Evolutionary conservation across 2,888 invertebrate genomes (phyloP).

Genomic region (Cosmorhoe ocellata): DNA sequence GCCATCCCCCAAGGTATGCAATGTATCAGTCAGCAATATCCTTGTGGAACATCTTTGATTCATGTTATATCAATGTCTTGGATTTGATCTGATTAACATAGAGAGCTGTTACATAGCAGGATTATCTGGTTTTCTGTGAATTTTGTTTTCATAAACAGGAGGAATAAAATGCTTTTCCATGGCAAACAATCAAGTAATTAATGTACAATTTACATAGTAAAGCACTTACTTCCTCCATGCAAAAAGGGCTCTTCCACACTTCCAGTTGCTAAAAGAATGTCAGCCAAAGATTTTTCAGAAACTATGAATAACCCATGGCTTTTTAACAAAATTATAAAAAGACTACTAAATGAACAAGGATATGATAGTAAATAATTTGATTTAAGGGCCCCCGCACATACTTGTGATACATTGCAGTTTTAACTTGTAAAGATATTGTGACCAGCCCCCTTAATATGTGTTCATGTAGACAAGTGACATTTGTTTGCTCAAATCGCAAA

Average conservation of each 20-base stretch:
- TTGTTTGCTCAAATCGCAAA: too few relatives aligned
- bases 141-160: not conserved
- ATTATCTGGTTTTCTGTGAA: not conserved
- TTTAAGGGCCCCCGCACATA: too few relatives aligned
- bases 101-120: too few relatives aligned
- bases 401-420: too few relatives aligned
- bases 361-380: not conserved
- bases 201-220: constrained; percentile 1
- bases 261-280: constrained; percentile 41
- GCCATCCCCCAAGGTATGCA: too few relatives aligned
- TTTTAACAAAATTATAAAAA: constrained; percentile 8
- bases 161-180: constrained; percentile 10
- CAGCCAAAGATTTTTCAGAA: constrained; percentile 69
- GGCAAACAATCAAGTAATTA: not conserved
- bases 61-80: constrained; percentile 36
- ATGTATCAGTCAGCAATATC: not conserved
- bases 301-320: constrained; percentile 71
- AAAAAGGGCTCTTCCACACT: constrained; percentile 52
- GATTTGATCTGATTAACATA: constrained; percentile 42
- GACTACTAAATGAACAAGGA: too few relatives aligned
- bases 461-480: too few relatives aligned
- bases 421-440: too few relatives aligned
- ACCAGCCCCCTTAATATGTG: too few relatives aligned
- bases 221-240: constrained; percentile 11
- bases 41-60: constrained; percentile 1